A percentile compares a stretch with the other conserved stretches of the same genome.
Conservation (phyloP, 2,113 vertebrate species). For the Paradoxurus hermaphroditus region DNA sequence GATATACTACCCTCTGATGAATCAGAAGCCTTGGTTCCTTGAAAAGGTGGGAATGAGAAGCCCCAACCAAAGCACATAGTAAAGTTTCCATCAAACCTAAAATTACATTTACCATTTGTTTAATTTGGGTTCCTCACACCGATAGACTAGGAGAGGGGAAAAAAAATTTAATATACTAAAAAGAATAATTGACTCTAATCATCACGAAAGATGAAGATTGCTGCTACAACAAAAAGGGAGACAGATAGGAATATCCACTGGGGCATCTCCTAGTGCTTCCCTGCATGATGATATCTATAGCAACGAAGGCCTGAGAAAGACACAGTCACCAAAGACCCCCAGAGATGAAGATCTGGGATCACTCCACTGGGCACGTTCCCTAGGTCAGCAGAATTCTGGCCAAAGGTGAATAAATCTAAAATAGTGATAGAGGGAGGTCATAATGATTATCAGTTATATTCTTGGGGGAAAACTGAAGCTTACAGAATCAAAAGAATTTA, state of each 20-base stretch:
- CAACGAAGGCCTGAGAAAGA: not conserved
- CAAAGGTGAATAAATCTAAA: not conserved
- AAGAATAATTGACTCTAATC: not conserved
- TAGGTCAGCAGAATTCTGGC: not conserved
- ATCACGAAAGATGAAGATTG: not conserved
- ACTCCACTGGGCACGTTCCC: not conserved
- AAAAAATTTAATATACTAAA: not conserved
- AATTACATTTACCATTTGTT: not conserved
- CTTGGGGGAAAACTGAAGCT: not conserved
- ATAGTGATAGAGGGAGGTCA: not conserved
- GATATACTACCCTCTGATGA: not conserved
- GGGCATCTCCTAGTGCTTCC: not conserved
- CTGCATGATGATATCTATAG: not conserved
- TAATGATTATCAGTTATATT: not conserved
- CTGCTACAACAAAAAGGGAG: not conserved
- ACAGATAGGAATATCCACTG: not conserved
- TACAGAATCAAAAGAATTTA: not conserved
- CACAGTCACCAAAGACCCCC: not conserved
- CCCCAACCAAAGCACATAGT: not conserved
- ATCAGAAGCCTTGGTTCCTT: not conserved
- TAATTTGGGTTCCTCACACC: not conserved
- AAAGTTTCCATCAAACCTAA: not conserved
- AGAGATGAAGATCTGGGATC: not conserved
- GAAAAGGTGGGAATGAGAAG: not conserved
- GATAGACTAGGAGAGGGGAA: not conserved